Evolutionary conservation across 2,888 invertebrate genomes (phyloP).

Genomic region (Agrotis ipsilon): DNA sequence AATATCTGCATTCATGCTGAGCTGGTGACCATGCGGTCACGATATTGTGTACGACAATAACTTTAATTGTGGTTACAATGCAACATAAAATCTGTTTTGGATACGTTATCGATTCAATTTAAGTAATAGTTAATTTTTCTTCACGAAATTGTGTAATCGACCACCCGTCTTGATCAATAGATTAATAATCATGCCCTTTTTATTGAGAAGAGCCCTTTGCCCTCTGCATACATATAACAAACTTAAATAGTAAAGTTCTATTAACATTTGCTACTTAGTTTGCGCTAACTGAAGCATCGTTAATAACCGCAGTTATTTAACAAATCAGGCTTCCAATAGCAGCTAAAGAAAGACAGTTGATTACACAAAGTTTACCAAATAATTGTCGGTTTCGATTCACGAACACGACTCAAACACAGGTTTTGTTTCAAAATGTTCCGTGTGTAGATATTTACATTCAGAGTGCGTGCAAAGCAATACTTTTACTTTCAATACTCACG

Average conservation of each 20-base stretch:
- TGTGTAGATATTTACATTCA: conserved; percentile 54
- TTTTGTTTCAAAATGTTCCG: conserved; percentile 34
- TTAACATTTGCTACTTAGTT: background rate
- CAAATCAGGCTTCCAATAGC: background rate
- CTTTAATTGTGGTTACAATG: background rate
- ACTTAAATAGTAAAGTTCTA: background rate
- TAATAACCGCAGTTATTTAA: background rate
- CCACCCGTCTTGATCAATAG: too few species aligned
- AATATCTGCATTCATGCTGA: conserved; percentile 21
- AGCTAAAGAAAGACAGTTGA: background rate
- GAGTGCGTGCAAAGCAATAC: conserved; percentile 61
- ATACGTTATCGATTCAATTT: background rate
- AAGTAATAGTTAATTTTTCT: too few species aligned
- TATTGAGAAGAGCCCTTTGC: too few species aligned
- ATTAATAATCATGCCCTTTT: too few species aligned
- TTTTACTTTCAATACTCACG: conserved; percentile 82
- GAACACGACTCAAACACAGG: conserved; percentile 31
- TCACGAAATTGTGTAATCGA: background rate
- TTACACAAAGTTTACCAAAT: conserved; percentile 46
- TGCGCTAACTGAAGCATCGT: background rate
- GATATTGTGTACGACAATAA: background rate
- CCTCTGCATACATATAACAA: background rate
- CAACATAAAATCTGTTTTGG: background rate
- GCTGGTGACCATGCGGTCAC: conserved; percentile 19
- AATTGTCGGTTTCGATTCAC: conserved; percentile 29